Evolutionary conservation across 2,797 vertebrate genomes (phyloP), one percentile per base, ranked within the genome.

Genomic region (Sebastes alutus): DNA sequence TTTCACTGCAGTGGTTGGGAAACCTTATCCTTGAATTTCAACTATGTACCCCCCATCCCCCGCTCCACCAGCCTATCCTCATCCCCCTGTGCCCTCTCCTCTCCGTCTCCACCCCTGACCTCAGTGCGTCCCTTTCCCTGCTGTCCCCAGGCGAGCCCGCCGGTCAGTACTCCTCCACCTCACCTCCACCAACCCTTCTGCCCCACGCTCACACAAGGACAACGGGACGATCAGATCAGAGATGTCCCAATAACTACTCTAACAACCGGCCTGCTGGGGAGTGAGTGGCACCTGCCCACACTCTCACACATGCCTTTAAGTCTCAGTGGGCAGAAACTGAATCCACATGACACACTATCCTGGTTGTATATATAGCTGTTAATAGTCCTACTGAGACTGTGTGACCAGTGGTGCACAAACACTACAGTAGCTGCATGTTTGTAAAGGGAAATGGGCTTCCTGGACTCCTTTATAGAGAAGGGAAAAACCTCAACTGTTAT

Each of bases 21-120:
- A 96, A 96, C 95, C 88, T 95, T 94, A 95, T 90, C 92, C 93
- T 67, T 93, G 92, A 91, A 95, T 96, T 89, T 89, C 76, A 95
- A 90, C 87, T 88, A 95, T 95, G 92, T 77, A 66, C 27, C 63
- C 42, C 22, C 33, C 62, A 42, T 49, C 18, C 46, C 3, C 49
- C 13, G 77, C 84, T 20, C 42, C 84, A 30, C 66, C 60, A 23
- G 74, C 83, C 81, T 65, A 66, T 78, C 76, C 76, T 92, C 87
- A 83, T 78, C 77, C 76, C 87, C 59, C 82, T 83, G 64, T 18
- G 54, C 62, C 68, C 78, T 86, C 72, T 86, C 69, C 62, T 75
- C 77, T 63, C 32, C 77, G 81, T 75, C 70, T 81, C 72, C 77
- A 87, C 80, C 86, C 89, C 78, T 60, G 84, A 89, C 89, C 87